phyloP scores from a whole-genome alignment of 2,113 vertebrate genomes.

The Solea senegalensis region DNA sequence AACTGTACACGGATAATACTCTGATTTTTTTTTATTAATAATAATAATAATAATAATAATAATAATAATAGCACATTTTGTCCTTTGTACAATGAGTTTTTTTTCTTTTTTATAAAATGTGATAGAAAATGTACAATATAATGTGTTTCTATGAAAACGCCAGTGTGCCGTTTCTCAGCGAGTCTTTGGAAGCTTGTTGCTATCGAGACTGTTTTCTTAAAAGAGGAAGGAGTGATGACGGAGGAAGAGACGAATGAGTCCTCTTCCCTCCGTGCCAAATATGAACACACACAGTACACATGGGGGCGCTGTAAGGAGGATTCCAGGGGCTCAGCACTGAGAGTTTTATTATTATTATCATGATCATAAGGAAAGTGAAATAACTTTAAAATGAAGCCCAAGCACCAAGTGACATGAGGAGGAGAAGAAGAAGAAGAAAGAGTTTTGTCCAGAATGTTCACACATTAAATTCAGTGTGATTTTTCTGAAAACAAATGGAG shows the following conservation, averaged over 20 bases:
- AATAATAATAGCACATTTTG: conserved; percentile 57
- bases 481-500: no score
- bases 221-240: conserved; percentile 34
- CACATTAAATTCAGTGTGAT: no score
- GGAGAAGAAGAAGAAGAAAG: no score
- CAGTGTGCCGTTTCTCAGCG: conserved; percentile 26
- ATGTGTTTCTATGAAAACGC: conserved; percentile 42
- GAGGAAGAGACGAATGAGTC: conserved; percentile 22
- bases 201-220: conserved; percentile 31
- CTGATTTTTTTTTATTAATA: conserved; percentile 29
- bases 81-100: conserved; percentile 71
- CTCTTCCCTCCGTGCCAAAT: no score
- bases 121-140: conserved; percentile 72
- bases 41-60: no score
- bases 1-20: conserved; percentile 62
- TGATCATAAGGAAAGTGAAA: no score
- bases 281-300: conserved; percentile 11
- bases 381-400: no score
- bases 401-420: no score
- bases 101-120: conserved; percentile 61
- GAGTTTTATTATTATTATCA: no score
- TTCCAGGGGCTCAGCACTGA: no score
- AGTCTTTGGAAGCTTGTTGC: conserved; percentile 76
- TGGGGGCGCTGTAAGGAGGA: conserved; percentile 1
- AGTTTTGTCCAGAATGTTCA: no score